Percentiles rank a stretch among this genome's conserved stretches.
Conservation (phyloP, 2,888 invertebrate genomes). For the Drosophila paramelanica region DNA sequence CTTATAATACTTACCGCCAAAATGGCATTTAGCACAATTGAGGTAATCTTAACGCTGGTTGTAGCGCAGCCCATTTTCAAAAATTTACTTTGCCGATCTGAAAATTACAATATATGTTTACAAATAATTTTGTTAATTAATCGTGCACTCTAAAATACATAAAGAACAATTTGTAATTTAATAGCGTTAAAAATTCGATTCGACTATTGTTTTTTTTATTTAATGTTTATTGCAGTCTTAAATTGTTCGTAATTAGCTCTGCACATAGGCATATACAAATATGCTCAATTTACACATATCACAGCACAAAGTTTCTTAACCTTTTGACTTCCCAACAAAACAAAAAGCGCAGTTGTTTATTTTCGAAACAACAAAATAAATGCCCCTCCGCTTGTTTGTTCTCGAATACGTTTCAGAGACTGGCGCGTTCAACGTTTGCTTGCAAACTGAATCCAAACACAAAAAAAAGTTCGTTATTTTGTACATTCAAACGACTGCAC, state of each 20-base stretch:
- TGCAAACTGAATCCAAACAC: conserved; percentile 72
- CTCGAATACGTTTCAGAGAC: conserved; percentile 50
- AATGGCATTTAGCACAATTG: conserved; percentile 76
- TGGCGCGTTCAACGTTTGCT: conserved; percentile 75
- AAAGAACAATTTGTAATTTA: neutral
- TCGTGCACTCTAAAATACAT: neutral
- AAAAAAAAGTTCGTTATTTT: conserved; percentile 57
- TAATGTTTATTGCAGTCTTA: conserved; percentile 15
- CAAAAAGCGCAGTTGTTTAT: conserved; percentile 37
- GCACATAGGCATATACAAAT: conserved; percentile 4
- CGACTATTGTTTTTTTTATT: neutral
- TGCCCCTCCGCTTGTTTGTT: conserved; percentile 21
- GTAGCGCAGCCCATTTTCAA: conserved; percentile 81
- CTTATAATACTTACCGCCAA: conserved; percentile 78
- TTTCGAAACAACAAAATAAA: conserved; percentile 51
- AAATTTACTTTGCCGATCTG: conserved; percentile 27
- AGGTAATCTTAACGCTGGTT: conserved; percentile 77
- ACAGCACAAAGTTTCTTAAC: conserved; percentile 62
- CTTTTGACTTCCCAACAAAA: conserved; percentile 55
- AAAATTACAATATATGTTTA: conserved; percentile 7
- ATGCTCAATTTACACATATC: conserved; percentile 21
- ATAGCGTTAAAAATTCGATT: conserved; percentile 24
- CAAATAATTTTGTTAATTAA: neutral
- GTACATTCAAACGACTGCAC: conserved; percentile 32
- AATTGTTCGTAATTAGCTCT: conserved; percentile 33